Conservation (phyloP, 2,797 vertebrate genomes). For the Kryptopterus vitreolus region DNA sequence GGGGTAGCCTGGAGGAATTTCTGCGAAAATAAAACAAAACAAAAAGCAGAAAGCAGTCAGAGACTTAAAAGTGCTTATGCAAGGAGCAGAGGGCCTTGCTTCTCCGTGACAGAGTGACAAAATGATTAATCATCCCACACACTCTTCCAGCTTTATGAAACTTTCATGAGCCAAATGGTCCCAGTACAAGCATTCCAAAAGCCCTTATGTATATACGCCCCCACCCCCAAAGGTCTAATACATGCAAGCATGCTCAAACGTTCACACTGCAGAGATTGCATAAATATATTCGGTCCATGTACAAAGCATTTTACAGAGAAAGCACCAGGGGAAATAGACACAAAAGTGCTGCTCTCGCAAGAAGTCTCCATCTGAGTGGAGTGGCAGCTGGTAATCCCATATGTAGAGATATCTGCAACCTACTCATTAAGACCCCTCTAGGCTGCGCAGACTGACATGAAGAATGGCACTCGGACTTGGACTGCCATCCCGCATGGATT, state of each 20-base stretch:
- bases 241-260: constrained; percentile 30
- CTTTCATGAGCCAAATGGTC: constrained; percentile 61
- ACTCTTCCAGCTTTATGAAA: constrained; percentile 59
- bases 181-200: constrained; percentile 52
- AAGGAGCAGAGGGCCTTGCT: constrained; percentile 48
- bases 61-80: constrained; percentile 46
- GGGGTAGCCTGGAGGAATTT: constrained; percentile 84
- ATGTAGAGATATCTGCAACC: constrained; percentile 56
- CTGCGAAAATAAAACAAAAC: constrained; percentile 69
- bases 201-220: constrained; percentile 32
- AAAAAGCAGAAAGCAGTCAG: constrained; percentile 34
- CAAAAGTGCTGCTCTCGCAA: constrained; percentile 49
- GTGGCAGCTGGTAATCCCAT: constrained; percentile 60
- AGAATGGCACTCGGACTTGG: constrained; percentile 38
- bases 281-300: constrained; percentile 52
- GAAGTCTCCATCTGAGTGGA: constrained; percentile 49
- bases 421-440: constrained; percentile 56
- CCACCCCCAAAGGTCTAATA: constrained; percentile 32
- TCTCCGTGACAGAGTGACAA: constrained; percentile 57
- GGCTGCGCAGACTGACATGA: constrained; percentile 50
- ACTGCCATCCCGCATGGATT: constrained; percentile 40
- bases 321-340: constrained; percentile 42
- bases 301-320: constrained; percentile 48
- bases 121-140: constrained; percentile 58
- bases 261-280: constrained; percentile 42